Percentiles rank a stretch among this genome's conserved stretches.
Evolutionary conservation across 1,140 invertebrate species (phyloP).

Genomic region (Coelopa frigida): DNA sequence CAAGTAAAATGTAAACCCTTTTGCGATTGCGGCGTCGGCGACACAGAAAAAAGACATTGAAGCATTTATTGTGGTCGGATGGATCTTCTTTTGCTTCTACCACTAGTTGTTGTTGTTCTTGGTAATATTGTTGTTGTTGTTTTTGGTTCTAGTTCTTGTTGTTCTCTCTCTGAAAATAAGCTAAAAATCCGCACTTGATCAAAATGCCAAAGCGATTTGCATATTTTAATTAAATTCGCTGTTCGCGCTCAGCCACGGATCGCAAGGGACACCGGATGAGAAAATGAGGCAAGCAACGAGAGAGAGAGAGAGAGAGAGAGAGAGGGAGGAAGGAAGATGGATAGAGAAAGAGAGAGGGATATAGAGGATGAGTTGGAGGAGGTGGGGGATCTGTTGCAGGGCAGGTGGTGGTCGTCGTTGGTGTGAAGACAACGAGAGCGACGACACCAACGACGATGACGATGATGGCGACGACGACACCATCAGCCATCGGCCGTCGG

Average conservation of each 20-base stretch:
- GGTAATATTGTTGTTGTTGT: no score
- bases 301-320: neutral
- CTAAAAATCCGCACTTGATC: constrained; percentile 33
- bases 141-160: no score
- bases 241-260: constrained; percentile 15
- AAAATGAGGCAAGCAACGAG: neutral
- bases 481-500: no score
- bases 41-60: neutral
- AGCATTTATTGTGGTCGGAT: neutral
- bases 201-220: constrained; percentile 44
- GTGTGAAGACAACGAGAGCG: neutral
- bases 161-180: no score
- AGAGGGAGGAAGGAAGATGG: neutral
- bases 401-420: no score
- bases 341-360: neutral
- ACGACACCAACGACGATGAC: neutral
- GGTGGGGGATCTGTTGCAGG: no score
- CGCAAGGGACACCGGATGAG: neutral
- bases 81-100: no score
- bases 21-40: neutral
- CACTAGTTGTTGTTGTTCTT: no score
- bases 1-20: neutral
- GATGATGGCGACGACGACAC: no score
- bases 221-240: constrained; percentile 45
- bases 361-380: neutral